Base-by-base conservation (phyloP, 2,888 invertebrate genomes). In the Acleris literana region DNA sequence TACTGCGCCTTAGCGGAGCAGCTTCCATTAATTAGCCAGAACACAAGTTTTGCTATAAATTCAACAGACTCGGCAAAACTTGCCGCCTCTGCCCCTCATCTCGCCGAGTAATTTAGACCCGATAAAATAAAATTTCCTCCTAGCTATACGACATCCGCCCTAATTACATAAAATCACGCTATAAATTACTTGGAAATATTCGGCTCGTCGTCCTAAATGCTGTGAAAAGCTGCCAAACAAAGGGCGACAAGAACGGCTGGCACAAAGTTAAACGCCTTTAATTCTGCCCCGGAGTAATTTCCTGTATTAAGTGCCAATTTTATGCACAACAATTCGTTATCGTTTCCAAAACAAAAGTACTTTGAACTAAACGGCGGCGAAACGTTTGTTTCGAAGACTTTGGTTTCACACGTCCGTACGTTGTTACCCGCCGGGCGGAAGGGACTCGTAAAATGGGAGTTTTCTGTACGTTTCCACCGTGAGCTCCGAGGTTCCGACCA, bases 31-130 rank as follows among this genome's bases (percentile, higher is more conserved):
- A 92, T 92, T 91, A 91, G 88, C 77, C 81, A 79, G 85, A 88
- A 90, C 83, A 86, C 84, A 91, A 92, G 91, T 92, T 92, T 87
- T 79, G 90, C 91, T 86, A 91, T 92, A 92, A 92, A 92, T 92
- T 86, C 81, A 80, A 78, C 78, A 75, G 81, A 86, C 85, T 83
- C 83, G 81, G 80, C 79, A 74, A 85, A 91, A 89, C 88, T 90
- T 87, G 79, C 85, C 84, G 85, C 84, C 85, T 80, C 79, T 79
- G 76, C 82, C 78, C 83, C 88, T 87, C 88, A 87, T 88, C 89
- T 83, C 78, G 72, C 75, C 79, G 80, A 85, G 84, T 87, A 87
- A 90, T 90, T 87, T 87, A 84, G 87, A 87, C 85, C 84, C 85
- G 89, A 91, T 92, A 89, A 89, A 90, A 90, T 90, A 89, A 89